Evolutionary conservation across 2,113 vertebrate genomes (phyloP), one percentile per base, ranked within the genome.

Genomic region (Tor tambroides): DNA sequence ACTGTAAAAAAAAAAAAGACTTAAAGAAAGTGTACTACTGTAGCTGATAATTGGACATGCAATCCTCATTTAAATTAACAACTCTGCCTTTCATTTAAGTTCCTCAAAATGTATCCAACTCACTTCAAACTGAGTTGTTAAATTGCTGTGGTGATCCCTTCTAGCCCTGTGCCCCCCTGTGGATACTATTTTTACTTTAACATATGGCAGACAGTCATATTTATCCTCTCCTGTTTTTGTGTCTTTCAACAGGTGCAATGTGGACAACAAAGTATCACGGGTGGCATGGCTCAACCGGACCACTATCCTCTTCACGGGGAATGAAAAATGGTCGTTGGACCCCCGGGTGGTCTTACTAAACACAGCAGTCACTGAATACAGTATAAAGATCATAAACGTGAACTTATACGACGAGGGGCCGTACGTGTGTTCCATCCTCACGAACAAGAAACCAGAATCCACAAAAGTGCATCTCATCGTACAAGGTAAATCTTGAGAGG

Each of bases 211-310:
- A 5, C 35, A 75, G 8, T 41, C 83, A 19, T 46, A 30, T 41
- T 32, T 35, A 56, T 15, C 49, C 10, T 35, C 1, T 32, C 0
- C 1, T 1, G 8, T 81, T 43, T 59, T 12, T 10, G 7, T 61
- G 21, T 81, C 21, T 87, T 54, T 84, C 12, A 69, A 4, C 93
- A 99, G 98, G 93, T 99, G 98, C 94, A 97, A 94, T 17, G 96
- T 99, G 92, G 98, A 99, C 89, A 97, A 96, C 91, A 95, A 97
- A 92, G 98, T 99, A 6, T 98, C 98, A 0, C 93, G 97, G 30
- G 97, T 99, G 59, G 98, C 98, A 0, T 99, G 98, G 98, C 95
- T 99, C 88, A 99, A 99, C 91, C 98, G 98, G 87, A 98, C 97
- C 92, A 98, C 97, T 88, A 99, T 99, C 85, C 96, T 99, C 61